These are phyloP conservation scores for Todiramphus chloris DNA, from an alignment of 2,113 vertebrate species.

Conservation along the genomic window DNA sequence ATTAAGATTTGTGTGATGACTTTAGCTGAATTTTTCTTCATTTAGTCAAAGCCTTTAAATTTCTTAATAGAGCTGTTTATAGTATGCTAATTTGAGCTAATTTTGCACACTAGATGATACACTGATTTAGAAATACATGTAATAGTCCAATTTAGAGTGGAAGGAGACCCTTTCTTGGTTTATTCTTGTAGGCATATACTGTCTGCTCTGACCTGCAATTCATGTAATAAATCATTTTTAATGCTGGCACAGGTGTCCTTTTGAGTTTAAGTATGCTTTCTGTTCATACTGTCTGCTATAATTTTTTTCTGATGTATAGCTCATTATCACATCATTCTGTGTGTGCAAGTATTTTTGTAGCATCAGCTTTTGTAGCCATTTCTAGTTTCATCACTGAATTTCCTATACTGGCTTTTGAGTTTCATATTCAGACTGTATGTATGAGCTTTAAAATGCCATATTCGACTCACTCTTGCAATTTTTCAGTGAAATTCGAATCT, in stretches of 20 bases:
- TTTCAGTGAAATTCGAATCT: slow-evolving; percentile 30
- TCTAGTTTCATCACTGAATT: slow-evolving; percentile 25
- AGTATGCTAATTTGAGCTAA: slow-evolving; percentile 48
- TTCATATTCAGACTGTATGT: background rate
- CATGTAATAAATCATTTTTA: slow-evolving; percentile 47
- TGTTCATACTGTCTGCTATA: slow-evolving; percentile 29
- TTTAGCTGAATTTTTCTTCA: slow-evolving; percentile 24
- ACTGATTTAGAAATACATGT: slow-evolving; percentile 31
- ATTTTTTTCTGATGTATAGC: slow-evolving; percentile 48
- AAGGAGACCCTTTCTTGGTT: slow-evolving; percentile 18
- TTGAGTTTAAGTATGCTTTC: slow-evolving; percentile 57
- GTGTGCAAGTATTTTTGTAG: slow-evolving; percentile 18
- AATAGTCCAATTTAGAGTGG: background rate
- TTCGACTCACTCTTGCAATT: slow-evolving; percentile 12
- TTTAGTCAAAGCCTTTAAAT: slow-evolving; percentile 45
- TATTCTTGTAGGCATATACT: background rate
- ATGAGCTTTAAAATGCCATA: background rate
- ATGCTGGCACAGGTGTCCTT: slow-evolving; percentile 17
- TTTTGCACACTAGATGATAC: slow-evolving; percentile 16
- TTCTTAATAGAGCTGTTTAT: slow-evolving; percentile 49
- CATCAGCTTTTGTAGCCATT: slow-evolving; percentile 15
- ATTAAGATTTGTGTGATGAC: slow-evolving; percentile 59
- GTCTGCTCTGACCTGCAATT: slow-evolving; percentile 36
- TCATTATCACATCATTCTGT: slow-evolving; percentile 62
- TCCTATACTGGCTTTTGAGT: background rate